Evolutionary conservation across 2,888 invertebrate genomes (phyloP), one percentile per base, ranked within the genome.

Genomic region (Helicoverpa assulta): DNA sequence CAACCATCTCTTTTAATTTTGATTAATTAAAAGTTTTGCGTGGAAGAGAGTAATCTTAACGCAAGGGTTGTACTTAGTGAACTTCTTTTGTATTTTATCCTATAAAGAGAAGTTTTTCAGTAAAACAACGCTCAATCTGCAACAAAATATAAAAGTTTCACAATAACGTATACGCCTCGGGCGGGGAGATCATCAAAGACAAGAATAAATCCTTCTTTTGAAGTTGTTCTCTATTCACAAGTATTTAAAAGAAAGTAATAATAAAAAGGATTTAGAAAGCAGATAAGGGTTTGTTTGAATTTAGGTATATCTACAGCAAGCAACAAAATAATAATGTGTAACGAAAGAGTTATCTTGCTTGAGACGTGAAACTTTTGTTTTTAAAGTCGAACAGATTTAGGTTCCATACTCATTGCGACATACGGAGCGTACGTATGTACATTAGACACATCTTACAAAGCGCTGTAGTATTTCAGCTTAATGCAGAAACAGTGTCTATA

Each of bases 61-160:
- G 90, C 93, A 93, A 92, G 94, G 94, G 93, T 93, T 94, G 89
- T 92, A 89, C 89, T 90, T 82, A 87, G 88, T 87, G 86, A 93
- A 93, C 88, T 93, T 94, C 94, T 94, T 95, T 95, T 95, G 94
- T 95, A 90, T 94, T 93, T 93, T 89, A 92, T 93, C 89, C 91
- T 91, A 91, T 90, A 91, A 89, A 93, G 89, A 91, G 90, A 93
- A 93, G 91, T 94, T 94, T 94, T 94, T 93, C 92, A 91, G 93
- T 93, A 91, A 94, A 94, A 94, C 95, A 95, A 93, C 90, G 92
- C 90, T 90, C 88, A 92, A 94, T 93, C 92, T 92, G 91, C 91
- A 92, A 90, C 92, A 92, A 92, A 95, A 95, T 94, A 95, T 94
- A 94, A 95, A 95, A 95, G 93, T 95, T 95, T 93, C 80, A 92